These are phyloP conservation scores for Bos javanicus DNA, from an alignment of 2,113 vertebrate species.

Conservation along the genomic window DNA sequence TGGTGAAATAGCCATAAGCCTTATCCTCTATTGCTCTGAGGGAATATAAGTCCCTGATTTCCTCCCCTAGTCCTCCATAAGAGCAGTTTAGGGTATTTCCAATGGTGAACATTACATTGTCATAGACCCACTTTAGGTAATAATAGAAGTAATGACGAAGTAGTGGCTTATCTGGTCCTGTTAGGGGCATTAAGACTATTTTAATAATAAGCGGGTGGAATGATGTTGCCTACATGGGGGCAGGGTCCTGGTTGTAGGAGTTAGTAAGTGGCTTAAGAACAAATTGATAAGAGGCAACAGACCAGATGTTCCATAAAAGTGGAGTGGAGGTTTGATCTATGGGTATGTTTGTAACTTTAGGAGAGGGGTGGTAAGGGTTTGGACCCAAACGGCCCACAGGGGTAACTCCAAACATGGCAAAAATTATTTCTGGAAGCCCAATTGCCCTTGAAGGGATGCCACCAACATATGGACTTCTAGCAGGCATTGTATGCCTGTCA, in stretches of 20 bases:
- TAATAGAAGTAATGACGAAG: background rate
- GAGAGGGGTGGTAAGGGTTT: background rate
- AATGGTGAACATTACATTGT: background rate
- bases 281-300: background rate
- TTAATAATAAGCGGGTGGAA: background rate
- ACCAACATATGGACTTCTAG: background rate
- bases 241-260: background rate
- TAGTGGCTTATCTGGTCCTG: background rate
- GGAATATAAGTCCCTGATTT: background rate
- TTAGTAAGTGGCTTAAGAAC: background rate
- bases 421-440: background rate
- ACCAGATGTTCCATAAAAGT: background rate
- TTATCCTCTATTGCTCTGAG: background rate
- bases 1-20: background rate
- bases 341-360: background rate
- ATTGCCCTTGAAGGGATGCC: background rate
- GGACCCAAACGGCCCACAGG: accelerated
- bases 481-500: background rate
- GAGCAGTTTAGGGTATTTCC: background rate
- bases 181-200: background rate
- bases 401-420: background rate
- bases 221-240: background rate
- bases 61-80: background rate
- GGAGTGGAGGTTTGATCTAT: background rate
- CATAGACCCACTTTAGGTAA: background rate